Evolutionary conservation across 2,113 vertebrate species (phyloP).

Genomic region (Hystrix brachyura): DNA sequence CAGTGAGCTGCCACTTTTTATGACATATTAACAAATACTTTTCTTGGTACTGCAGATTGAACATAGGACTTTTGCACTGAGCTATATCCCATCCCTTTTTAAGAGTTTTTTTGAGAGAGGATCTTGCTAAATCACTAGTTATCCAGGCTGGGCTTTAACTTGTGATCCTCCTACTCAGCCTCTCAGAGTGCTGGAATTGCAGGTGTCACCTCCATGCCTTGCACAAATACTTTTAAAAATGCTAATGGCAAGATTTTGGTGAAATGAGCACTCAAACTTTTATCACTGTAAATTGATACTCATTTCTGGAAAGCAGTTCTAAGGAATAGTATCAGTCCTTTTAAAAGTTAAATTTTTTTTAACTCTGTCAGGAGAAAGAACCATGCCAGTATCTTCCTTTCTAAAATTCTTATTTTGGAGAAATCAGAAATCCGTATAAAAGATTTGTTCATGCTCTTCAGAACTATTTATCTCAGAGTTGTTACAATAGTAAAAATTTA

Average conservation of each 20-base stretch:
- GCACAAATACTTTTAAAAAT: not conserved
- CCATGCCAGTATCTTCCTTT: not conserved
- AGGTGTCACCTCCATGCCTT: not conserved
- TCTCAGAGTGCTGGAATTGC: not conserved
- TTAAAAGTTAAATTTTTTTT: not conserved
- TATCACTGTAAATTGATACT: not conserved
- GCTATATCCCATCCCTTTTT: not conserved
- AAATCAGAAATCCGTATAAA: constrained; percentile 7
- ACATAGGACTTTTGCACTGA: not conserved
- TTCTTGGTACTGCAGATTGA: not conserved
- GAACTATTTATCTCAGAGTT: not conserved
- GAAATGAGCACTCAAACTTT: not conserved
- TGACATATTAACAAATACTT: not conserved
- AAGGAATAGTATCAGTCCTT: not conserved
- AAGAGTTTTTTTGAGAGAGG: not conserved
- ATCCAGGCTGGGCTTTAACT: not conserved
- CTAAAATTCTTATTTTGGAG: not conserved
- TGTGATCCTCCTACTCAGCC: not conserved
- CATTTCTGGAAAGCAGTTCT: not conserved
- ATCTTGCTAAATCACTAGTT: not conserved
- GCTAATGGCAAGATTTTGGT: not conserved
- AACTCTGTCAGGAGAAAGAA: not conserved
- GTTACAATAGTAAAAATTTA: not conserved
- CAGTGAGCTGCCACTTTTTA: not conserved
- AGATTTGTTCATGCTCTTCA: not conserved